Percentiles rank a stretch among this genome's conserved stretches.
Conservation (phyloP, 2,888 invertebrate genomes). For the Heliconius aoede region DNA sequence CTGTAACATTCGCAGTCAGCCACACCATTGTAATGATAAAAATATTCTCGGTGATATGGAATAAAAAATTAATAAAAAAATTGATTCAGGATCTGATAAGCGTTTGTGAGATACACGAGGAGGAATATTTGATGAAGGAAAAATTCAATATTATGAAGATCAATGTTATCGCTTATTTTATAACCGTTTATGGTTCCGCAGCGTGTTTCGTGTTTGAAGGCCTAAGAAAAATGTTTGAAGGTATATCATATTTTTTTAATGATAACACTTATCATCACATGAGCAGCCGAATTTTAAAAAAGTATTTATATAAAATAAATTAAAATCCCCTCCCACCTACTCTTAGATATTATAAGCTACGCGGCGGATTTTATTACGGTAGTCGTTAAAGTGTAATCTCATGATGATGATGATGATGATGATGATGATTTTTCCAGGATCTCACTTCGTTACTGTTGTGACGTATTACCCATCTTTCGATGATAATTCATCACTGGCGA, state of each 20-base stretch:
- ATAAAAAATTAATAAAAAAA: constrained; percentile 62
- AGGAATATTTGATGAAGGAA: constrained; percentile 57
- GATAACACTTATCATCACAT: neutral
- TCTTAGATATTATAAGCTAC: neutral
- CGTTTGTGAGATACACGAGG: constrained; percentile 65
- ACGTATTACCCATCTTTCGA: constrained; percentile 70
- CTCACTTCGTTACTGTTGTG: constrained; percentile 70
- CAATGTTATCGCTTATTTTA: constrained; percentile 63
- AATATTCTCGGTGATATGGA: constrained; percentile 61
- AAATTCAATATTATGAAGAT: constrained; percentile 69
- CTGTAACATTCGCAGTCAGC: constrained; percentile 69
- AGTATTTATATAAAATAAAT: neutral
- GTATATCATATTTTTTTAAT: constrained; percentile 50
- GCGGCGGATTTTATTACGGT: neutral
- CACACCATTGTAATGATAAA: constrained; percentile 73
- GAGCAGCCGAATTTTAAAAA: no score
- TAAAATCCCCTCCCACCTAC: neutral
- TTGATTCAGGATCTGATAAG: constrained; percentile 64
- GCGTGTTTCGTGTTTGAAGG: constrained; percentile 70
- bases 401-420: neutral
- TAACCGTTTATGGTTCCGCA: constrained; percentile 61
- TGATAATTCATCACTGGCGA: constrained; percentile 62
- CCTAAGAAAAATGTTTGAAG: constrained; percentile 62
- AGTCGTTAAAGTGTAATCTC: neutral
- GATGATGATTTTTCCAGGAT: constrained; percentile 55